Base-by-base conservation (phyloP, 2,113 vertebrate genomes). In the Astur gentilis region DNA sequence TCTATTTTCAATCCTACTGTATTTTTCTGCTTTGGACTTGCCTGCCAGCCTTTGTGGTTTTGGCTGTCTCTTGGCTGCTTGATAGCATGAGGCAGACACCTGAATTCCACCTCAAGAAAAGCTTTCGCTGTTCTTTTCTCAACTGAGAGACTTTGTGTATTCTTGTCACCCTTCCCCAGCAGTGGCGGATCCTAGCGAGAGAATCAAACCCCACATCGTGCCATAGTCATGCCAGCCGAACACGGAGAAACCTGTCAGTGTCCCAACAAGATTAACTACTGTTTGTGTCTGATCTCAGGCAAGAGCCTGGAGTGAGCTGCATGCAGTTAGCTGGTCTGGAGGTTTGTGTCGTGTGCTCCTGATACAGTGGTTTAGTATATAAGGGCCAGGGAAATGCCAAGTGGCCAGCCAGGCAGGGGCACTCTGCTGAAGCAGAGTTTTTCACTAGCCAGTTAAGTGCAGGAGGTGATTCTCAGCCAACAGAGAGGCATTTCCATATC, bases 161-260 rank as follows among this genome's bases (percentile, higher is more conserved):
- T 69, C 64, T 50, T 62, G 67, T 94, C 87, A 95, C 89, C 67
- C 32, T 87, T 90, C 42, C 60, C 32, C 58, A 66, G 50, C 58
- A 17, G 32, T 60, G 32, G 11, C 3, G 2, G 76, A 94, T 72
- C 64, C 50, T 55, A 26, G 64, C 0, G 4, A 87, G 80, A 58
- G 50, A 92, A 91, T 91, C 80, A 84, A 75, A 64, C 16, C 29
- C 40, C 0, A 0, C 3, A 6, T 78, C 5, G 1, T 3, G 1
- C 72, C 44, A 3, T n/a, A 71, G 77, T 89, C 26, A 5, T 79
- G 34, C 34, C 77, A 89, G 60, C 38, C 47, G 67, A 50, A 62
- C 25, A 19, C 0, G 2, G 29, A 71, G 55, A 90, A 94, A 77
- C 25, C 95, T 86, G 72, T 49, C 83, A 58, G 42, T 14, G 34